These are phyloP conservation scores for Lapara coniferarum DNA, from an alignment of 2,888 invertebrate genomes.

Conservation along the genomic window DNA sequence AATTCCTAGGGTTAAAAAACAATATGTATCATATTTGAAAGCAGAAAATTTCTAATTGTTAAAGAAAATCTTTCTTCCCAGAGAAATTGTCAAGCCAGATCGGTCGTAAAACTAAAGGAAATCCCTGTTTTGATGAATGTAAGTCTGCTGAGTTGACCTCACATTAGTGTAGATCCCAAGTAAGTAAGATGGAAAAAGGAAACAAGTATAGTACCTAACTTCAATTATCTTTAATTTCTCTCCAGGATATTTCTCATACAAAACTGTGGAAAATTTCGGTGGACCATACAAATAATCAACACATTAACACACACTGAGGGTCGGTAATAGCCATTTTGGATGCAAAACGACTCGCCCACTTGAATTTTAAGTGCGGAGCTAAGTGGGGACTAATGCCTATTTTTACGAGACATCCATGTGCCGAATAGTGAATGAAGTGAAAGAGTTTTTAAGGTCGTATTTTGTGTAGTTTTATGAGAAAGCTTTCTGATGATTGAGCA, in stretches of 20 bases:
- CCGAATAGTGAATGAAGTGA: conserved; percentile 64
- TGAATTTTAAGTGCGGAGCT: conserved; percentile 68
- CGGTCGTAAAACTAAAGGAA: too few species aligned
- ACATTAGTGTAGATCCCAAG: too few species aligned
- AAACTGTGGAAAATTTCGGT: neutral
- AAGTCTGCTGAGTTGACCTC: too few species aligned
- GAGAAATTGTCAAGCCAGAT: too few species aligned
- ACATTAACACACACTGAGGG: conserved; percentile 42
- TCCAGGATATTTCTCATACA: neutral
- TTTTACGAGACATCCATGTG: conserved; percentile 65
- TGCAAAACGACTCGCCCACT: conserved; percentile 63
- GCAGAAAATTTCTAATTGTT: too few species aligned
- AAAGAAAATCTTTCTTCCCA: too few species aligned
- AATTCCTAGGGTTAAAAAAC: too few species aligned
- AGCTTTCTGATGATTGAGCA: too few species aligned
- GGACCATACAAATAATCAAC: neutral
- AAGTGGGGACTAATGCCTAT: conserved; percentile 77
- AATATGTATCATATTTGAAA: too few species aligned
- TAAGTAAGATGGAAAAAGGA: too few species aligned
- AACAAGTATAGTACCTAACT: too few species aligned
- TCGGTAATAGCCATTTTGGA: conserved; percentile 69
- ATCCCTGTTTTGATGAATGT: too few species aligned
- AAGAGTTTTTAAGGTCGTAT: conserved; percentile 31
- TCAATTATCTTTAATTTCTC: neutral
- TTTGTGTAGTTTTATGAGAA: neutral